Conservation (phyloP, 2,888 invertebrate species). For the Philhelius pedissequus region DNA sequence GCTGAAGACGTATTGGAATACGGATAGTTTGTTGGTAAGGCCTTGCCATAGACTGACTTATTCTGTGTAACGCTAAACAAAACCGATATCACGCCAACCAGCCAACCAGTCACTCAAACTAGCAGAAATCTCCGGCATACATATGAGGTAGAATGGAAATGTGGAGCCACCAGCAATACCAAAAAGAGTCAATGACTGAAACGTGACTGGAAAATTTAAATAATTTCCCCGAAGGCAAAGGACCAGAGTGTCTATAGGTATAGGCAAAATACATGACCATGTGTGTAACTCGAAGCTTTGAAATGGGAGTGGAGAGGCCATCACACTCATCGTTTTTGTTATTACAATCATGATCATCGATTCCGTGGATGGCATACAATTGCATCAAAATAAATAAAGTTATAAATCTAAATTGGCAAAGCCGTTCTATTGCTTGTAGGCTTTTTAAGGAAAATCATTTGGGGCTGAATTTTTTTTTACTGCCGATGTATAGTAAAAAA, state of each 20-base stretch:
- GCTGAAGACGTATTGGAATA: constrained; percentile 21
- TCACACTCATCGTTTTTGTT: constrained; percentile 38
- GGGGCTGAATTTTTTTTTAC: not conserved
- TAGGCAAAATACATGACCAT: not conserved
- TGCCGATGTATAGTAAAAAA: not conserved
- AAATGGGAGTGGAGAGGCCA: constrained; percentile 32
- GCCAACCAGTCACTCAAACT: not conserved
- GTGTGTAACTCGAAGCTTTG: not conserved
- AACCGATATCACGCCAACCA: constrained; percentile 30
- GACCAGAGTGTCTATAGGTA: constrained; percentile 3
- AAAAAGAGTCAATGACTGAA: constrained; percentile 67
- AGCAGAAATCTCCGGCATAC: constrained; percentile 13
- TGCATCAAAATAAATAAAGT: constrained; percentile 36
- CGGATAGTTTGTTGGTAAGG: constrained; percentile 28
- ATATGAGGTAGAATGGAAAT: constrained; percentile 58
- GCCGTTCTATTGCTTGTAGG: not conserved
- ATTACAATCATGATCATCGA: constrained; percentile 40
- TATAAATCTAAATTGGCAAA: constrained; percentile 29
- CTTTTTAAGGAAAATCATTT: not conserved
- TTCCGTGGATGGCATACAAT: constrained; percentile 31
- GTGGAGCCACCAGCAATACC: constrained; percentile 53
- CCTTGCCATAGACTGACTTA: constrained; percentile 29
- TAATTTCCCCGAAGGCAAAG: constrained; percentile 57
- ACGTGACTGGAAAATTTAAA: constrained; percentile 68
- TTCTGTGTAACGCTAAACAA: constrained; percentile 26